Conservation (phyloP, 2,797 vertebrate species). For the Siniperca undulata region DNA sequence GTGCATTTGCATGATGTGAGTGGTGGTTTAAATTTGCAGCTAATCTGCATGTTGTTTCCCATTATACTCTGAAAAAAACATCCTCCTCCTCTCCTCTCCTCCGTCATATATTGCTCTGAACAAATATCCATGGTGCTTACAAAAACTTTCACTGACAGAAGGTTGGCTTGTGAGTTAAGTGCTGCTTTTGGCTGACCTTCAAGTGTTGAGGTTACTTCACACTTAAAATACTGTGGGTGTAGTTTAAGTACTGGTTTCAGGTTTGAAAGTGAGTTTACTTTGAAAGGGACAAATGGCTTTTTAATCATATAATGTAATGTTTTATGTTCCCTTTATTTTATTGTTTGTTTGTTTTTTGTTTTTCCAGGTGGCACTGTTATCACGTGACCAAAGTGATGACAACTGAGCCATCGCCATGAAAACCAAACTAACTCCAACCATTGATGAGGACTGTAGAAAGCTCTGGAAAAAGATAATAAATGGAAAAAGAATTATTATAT, state of each 20-base stretch:
- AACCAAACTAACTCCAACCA: not conserved
- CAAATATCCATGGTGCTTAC: slow-evolving; percentile 5
- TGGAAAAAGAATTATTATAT: not conserved
- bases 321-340: not conserved
- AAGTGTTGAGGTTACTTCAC: not conserved
- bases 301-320: not conserved
- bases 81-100: not conserved
- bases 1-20: not conserved
- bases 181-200: slow-evolving; percentile 23
- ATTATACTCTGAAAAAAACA: not conserved
- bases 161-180: slow-evolving; percentile 13
- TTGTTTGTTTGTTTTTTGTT: not conserved
- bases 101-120: not conserved
- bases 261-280: not conserved
- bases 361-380: not conserved
- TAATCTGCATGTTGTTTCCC: slow-evolving; percentile 8
- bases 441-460: not conserved
- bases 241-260: not conserved
- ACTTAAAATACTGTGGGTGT: slow-evolving; percentile 8
- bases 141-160: slow-evolving; percentile 5
- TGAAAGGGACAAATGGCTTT: not conserved
- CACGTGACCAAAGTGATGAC: not conserved
- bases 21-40: not conserved
- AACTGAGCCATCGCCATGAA: not conserved
- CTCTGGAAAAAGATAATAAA: not conserved